Base-by-base conservation (phyloP, 2,888 invertebrate species). In the Rotaria magnacalcarata region DNA sequence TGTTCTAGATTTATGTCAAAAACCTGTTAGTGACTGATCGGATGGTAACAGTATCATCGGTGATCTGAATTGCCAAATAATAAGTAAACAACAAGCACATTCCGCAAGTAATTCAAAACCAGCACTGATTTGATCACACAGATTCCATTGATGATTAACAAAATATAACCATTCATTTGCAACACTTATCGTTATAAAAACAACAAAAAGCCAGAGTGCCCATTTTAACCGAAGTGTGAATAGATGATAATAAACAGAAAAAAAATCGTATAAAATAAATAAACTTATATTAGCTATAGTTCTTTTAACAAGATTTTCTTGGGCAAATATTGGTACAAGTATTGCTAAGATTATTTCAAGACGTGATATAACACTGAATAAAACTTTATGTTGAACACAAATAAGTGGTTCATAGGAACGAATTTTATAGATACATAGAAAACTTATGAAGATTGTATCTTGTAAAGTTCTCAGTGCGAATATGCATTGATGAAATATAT, bases 301-400 rank as follows among this genome's bases (percentile, higher is more conserved):
- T 67, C 34, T 27, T 34, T 67, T 67, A 34, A 67, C 34, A 67
- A 67, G 67, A 67, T 67, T 27, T 67, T 67, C 67, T 67, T 67
- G 67, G 0, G 67, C 67, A 67, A 67, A 67, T 67, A 67, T 67
- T 16, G 67, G 67, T 34, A 67, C 67, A 67, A 67, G 34, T 34
- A 67, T 67, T 19, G 67, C 67, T 34, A 67, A 16, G 24, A 67
- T 67, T 34, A 67, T 34, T 34, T 67, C 67, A 34, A 67, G 67
- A 67, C 67, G 67, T 34, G 67, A 67, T 67, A 67, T 67, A 34
- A 67, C 67, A 34, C 19, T 67, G 27, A 67, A 67, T 67, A 67
- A 67, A 67, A 34, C 67, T 67, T 67, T 67, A 67, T 67, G 67
- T 34, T 67, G 67, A 67, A 67, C 34, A 67, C 67, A 67, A 34